Evolutionary conservation across 2,113 vertebrate species (phyloP).

Genomic region (Gnathonemus echidnorhynchus): DNA sequence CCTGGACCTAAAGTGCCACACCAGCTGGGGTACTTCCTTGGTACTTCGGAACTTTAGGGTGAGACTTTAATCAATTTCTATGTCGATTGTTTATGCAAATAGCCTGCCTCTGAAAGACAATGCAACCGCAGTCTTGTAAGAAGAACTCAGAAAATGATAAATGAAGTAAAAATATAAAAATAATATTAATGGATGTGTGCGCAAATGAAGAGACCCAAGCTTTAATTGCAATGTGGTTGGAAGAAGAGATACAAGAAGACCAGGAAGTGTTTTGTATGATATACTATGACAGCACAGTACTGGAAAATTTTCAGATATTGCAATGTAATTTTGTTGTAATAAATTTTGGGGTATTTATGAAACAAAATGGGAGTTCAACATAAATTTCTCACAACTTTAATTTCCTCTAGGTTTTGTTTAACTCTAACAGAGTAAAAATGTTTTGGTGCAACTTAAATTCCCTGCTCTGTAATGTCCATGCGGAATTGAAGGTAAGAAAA

Average conservation of each 20-base stretch:
- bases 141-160: not conserved
- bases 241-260: not conserved
- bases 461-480: not conserved
- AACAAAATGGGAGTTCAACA: not conserved
- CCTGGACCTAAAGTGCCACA: not conserved
- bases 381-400: not conserved
- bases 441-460: not conserved
- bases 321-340: no score
- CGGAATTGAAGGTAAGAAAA: not conserved
- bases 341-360: no score
- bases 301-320: no score
- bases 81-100: not conserved
- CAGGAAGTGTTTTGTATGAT: no score
- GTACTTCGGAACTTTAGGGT: not conserved
- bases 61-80: not conserved
- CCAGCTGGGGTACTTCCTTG: not conserved
- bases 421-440: not conserved
- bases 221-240: not conserved
- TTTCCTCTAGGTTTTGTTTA: not conserved
- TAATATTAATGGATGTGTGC: not conserved
- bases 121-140: not conserved
- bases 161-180: not conserved
- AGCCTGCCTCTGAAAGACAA: not conserved
- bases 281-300: no score
- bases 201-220: not conserved